Conservation (phyloP, 2,113 vertebrate genomes). For the Callopanchax toddi region DNA sequence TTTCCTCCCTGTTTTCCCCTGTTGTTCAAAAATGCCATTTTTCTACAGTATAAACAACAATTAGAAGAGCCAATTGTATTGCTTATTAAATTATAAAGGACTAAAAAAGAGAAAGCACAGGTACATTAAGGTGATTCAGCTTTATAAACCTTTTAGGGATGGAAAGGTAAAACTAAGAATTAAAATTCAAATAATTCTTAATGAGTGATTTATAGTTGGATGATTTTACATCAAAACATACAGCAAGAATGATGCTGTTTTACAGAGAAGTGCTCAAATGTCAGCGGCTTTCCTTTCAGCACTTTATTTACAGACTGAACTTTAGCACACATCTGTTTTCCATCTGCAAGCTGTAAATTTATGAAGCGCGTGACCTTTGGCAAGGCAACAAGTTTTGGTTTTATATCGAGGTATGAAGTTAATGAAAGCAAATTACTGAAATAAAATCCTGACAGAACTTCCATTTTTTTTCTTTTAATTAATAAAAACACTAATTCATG, state of each 20-base stretch:
- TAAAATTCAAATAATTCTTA: too few species aligned
- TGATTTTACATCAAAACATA: neutral
- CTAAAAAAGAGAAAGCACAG: too few species aligned
- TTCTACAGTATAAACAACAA: too few species aligned
- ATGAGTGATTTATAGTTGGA: too few species aligned
- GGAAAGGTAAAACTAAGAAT: too few species aligned
- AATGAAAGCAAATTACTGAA: neutral
- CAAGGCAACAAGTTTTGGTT: neutral
- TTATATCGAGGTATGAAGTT: neutral
- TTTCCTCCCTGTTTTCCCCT: too few species aligned
- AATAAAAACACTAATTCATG: neutral
- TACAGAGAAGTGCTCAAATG: neutral
- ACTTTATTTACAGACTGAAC: neutral
- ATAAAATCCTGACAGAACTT: neutral
- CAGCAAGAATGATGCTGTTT: neutral
- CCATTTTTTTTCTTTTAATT: neutral
- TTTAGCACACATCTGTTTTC: neutral
- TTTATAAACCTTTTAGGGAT: too few species aligned
- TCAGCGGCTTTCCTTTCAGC: neutral
- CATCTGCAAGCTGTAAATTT: neutral
- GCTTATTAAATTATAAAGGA: too few species aligned
- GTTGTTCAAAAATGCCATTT: too few species aligned
- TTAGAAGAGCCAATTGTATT: too few species aligned
- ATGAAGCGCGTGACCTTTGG: neutral
- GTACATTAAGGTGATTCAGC: too few species aligned